phyloP scores from a whole-genome alignment of 2,113 vertebrate genomes.

The Odocoileus virginianus region DNA sequence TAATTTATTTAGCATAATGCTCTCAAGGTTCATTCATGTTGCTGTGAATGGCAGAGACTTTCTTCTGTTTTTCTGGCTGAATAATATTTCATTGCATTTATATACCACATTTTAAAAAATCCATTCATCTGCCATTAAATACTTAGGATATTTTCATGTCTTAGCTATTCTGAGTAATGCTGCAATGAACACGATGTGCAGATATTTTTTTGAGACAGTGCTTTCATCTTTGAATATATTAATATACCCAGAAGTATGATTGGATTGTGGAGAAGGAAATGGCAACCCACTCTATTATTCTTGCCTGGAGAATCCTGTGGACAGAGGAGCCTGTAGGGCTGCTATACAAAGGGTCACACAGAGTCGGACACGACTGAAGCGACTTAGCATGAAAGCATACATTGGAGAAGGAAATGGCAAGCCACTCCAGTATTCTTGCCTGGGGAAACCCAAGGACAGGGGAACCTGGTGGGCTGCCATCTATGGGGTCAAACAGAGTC shows the following conservation, averaged over 20 bases:
- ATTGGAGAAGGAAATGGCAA: neutral
- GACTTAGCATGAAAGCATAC: neutral
- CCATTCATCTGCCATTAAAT: neutral
- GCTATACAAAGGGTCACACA: neutral
- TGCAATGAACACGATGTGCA: neutral
- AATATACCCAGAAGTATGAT: neutral
- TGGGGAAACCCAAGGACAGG: neutral
- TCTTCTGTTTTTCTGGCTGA: neutral
- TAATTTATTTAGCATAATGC: neutral
- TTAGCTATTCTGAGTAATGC: neutral
- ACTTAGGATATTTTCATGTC: neutral
- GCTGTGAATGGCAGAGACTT: neutral
- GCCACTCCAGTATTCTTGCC: neutral
- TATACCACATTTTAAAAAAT: neutral
- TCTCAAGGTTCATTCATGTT: neutral
- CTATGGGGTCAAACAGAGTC: neutral
- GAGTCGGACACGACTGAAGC: neutral
- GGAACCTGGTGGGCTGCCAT: neutral
- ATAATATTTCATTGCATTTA: neutral
- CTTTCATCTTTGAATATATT: neutral
- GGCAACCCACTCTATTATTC: neutral
- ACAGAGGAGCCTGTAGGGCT: neutral
- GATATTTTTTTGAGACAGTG: neutral
- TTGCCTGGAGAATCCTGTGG: neutral
- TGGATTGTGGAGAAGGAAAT: neutral